Percentiles rank a stretch among this genome's conserved stretches.
phyloP scores from a whole-genome alignment of 37 sponge, comb jelly and placozoan species.

The Chondrosia reniformis region DNA sequence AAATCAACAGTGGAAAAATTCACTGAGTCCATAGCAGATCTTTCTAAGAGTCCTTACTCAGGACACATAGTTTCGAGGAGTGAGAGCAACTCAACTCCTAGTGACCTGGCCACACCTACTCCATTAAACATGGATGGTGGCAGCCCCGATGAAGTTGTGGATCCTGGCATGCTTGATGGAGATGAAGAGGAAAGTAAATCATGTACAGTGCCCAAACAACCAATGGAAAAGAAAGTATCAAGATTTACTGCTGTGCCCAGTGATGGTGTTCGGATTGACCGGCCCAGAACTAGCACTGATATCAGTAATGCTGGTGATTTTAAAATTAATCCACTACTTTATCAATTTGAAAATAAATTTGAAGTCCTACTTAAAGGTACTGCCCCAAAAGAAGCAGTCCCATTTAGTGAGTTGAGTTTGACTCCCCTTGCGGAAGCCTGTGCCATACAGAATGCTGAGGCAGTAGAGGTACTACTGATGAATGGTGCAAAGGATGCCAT shows the following conservation, averaged over 20 bases:
- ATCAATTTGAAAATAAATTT: not conserved
- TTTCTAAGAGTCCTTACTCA: too few relatives aligned
- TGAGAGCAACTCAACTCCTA: too few relatives aligned
- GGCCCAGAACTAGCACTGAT: not conserved
- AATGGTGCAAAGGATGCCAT: slow-evolving; percentile 43
- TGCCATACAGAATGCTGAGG: not conserved
- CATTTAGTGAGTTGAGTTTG: slow-evolving; percentile 32
- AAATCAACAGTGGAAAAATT: not conserved
- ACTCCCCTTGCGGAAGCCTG: slow-evolving; percentile 68
- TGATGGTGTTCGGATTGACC: not conserved
- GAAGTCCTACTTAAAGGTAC: not conserved
- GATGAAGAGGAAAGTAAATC: too few relatives aligned
- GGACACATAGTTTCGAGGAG: too few relatives aligned
- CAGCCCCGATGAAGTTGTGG: too few relatives aligned
- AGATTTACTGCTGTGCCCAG: not conserved
- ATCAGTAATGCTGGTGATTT: not conserved
- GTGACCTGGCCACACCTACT: not conserved
- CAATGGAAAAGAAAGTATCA: not conserved
- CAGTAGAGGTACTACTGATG: slow-evolving; percentile 24
- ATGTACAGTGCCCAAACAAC: too few relatives aligned
- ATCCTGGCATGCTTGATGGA: too few relatives aligned
- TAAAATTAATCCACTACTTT: not conserved
- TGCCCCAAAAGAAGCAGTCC: not conserved
- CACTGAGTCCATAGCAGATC: not conserved
- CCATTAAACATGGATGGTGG: too few relatives aligned